Evolutionary conservation across 2,797 vertebrate species (phyloP).

Genomic region (Hirundo rustica): DNA sequence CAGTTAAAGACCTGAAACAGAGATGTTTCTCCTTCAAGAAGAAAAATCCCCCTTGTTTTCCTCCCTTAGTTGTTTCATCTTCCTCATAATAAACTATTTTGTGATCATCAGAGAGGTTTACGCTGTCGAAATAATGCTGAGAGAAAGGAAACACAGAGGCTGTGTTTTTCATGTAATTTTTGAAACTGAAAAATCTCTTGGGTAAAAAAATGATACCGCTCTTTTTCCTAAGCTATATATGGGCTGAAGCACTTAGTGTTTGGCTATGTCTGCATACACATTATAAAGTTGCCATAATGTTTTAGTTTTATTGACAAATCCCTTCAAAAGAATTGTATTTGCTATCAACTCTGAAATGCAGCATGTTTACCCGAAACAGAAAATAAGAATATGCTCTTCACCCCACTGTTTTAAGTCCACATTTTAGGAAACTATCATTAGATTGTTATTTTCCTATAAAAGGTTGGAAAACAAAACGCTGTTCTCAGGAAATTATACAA

Average conservation of each 20-base stretch:
- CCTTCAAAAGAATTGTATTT: conserved; percentile 30
- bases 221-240: neutral
- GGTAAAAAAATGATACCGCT: neutral
- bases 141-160: neutral
- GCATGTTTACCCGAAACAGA: conserved; percentile 48
- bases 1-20: neutral
- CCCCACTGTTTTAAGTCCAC: conserved; percentile 43
- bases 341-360: conserved; percentile 41
- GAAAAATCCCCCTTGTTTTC: neutral
- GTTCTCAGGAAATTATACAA: conserved; percentile 28
- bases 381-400: conserved; percentile 56
- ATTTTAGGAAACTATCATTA: conserved; percentile 55
- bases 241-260: neutral
- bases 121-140: neutral
- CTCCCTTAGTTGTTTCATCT: neutral
- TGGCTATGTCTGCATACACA: neutral
- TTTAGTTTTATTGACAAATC: conserved; percentile 38
- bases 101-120: neutral
- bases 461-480: conserved; percentile 43
- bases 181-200: neutral
- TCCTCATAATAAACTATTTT: neutral
- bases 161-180: neutral
- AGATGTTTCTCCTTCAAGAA: neutral
- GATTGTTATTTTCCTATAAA: conserved; percentile 56
- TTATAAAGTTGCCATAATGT: neutral